Conservation (phyloP, 2,113 vertebrate species). For the Odontesthes bonariensis region DNA sequence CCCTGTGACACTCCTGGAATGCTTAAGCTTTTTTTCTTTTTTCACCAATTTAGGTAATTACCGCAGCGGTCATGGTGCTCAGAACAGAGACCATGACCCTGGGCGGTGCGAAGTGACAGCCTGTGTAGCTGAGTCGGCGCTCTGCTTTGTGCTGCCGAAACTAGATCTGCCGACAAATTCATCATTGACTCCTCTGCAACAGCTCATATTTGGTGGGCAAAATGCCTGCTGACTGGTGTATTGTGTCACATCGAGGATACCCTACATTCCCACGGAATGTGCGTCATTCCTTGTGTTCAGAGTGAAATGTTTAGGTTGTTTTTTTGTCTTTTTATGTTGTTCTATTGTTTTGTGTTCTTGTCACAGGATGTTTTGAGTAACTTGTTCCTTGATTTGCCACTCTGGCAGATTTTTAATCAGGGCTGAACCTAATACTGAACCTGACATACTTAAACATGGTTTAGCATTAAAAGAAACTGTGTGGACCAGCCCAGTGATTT, state of each 20-base stretch:
- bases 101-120: slow-evolving; percentile 70
- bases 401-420: neutral
- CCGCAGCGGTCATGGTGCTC: slow-evolving; percentile 75
- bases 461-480: neutral
- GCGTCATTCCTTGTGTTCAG: slow-evolving; percentile 18
- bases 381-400: neutral
- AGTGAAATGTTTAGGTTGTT: slow-evolving; percentile 7
- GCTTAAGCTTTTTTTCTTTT: slow-evolving; percentile 55
- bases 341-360: neutral
- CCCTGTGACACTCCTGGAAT: slow-evolving; percentile 76
- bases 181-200: slow-evolving; percentile 65
- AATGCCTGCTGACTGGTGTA: slow-evolving; percentile 53
- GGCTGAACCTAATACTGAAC: neutral
- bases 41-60: slow-evolving; percentile 77
- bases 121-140: slow-evolving; percentile 56
- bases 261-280: slow-evolving; percentile 54
- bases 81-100: slow-evolving; percentile 74
- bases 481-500: neutral
- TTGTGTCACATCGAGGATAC: slow-evolving; percentile 41
- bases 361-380: neutral
- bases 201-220: slow-evolving; percentile 58
- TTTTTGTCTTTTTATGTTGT: neutral
- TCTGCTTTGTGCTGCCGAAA: slow-evolving; percentile 65
- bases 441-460: neutral
- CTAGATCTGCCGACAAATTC: slow-evolving; percentile 75